A percentile compares a stretch with the other conserved stretches of the same genome.
Conservation (phyloP, 2,113 vertebrate species). For the Mormoops blainvillei region DNA sequence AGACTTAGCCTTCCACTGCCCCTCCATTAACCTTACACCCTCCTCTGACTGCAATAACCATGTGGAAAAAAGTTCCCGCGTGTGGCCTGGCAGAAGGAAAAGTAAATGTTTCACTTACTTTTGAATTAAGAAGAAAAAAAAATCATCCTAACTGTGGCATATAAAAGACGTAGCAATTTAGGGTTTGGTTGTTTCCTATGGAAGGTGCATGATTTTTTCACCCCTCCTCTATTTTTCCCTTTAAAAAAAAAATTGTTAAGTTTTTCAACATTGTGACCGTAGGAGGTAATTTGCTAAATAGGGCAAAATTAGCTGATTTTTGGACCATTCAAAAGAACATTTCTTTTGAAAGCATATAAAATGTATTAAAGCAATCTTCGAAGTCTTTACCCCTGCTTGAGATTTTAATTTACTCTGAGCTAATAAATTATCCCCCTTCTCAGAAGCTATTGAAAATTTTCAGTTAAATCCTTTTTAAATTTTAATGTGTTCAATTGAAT, state of each 20-base stretch:
- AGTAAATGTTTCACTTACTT: conserved; percentile 63
- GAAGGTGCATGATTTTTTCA: conserved; percentile 65
- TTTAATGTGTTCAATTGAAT: conserved; percentile 82
- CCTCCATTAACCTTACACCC: conserved; percentile 62
- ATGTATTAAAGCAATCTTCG: conserved; percentile 84
- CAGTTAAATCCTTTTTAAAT: conserved; percentile 83
- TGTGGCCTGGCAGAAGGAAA: conserved; percentile 58
- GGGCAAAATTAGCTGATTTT: conserved; percentile 84
- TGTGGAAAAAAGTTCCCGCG: conserved; percentile 46
- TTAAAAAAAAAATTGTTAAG: conserved; percentile 75
- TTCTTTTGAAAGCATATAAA: conserved; percentile 82
- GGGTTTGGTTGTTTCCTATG: conserved; percentile 64
- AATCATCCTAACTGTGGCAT: conserved; percentile 14
- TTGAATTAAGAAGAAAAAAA: conserved; percentile 68
- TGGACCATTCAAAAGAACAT: conserved; percentile 81
- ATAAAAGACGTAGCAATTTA: conserved; percentile 74
- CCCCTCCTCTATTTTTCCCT: conserved; percentile 61
- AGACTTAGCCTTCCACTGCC: conserved; percentile 57
- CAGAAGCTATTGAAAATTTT: conserved; percentile 82
- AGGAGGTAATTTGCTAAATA: conserved; percentile 85
- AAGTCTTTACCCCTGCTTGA: conserved; percentile 85
- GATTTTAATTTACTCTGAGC: conserved; percentile 85
- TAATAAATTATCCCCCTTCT: conserved; percentile 85
- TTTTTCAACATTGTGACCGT: conserved; percentile 82
- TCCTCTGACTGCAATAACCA: conserved; percentile 52